Percentiles rank a stretch among this genome's conserved stretches.
These are phyloP conservation scores for Torymus auratus DNA, from an alignment of 2,888 invertebrate species.

Conservation along the genomic window DNA sequence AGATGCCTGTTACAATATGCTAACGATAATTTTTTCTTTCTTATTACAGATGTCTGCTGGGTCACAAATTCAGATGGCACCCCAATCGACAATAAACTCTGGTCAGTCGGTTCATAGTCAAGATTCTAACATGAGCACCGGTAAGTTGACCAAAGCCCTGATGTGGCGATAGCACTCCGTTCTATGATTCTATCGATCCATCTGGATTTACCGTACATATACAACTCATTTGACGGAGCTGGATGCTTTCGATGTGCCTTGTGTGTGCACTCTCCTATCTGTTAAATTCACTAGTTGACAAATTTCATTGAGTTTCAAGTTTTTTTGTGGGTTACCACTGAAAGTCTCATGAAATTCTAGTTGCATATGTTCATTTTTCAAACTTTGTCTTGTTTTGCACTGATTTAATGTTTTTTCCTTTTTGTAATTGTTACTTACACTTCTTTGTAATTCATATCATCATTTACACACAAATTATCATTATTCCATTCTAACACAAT, in stretches of 20 bases:
- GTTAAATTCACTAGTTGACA: not conserved
- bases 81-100: conserved; percentile 92
- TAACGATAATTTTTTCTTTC: conserved; percentile 31
- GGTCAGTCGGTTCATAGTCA: conserved; percentile 92
- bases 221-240: conserved; percentile 45
- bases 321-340: no score
- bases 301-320: no score
- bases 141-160: conserved; percentile 78
- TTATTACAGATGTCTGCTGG: conserved; percentile 93
- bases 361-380: no score
- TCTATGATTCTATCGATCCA: conserved; percentile 44
- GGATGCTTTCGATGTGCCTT: conserved; percentile 42
- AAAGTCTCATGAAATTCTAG: no score
- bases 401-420: no score
- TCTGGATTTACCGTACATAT: conserved; percentile 56
- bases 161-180: not conserved
- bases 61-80: conserved; percentile 98
- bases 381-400: no score
- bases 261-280: not conserved
- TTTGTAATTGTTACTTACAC: no score
- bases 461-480: no score
- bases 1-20: not conserved
- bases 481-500: no score
- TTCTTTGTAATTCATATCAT: no score
- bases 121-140: conserved; percentile 98